Evolutionary conservation across 2,797 vertebrate genomes (phyloP).

Genomic region (Phrynocephalus vlangalii): DNA sequence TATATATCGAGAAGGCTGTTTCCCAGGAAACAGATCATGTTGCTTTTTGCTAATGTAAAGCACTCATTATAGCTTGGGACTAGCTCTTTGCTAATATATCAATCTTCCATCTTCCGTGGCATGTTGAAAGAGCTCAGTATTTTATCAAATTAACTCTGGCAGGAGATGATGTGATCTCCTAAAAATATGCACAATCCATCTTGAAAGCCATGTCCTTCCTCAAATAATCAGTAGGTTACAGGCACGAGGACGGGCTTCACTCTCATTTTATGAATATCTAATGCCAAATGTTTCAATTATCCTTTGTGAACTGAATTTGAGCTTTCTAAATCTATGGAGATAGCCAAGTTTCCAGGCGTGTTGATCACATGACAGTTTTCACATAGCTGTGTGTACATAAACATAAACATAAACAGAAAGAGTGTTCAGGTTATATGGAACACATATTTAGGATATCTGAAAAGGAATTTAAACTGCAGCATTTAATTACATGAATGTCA

Average conservation of each 20-base stretch:
- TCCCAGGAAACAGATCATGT: slow-evolving; percentile 38
- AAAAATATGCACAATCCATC: slow-evolving; percentile 30
- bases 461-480: background rate
- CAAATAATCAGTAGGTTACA: background rate
- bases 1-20: slow-evolving; percentile 33
- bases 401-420: background rate
- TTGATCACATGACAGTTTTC: background rate
- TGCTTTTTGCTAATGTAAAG: slow-evolving; percentile 13
- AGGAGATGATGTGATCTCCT: slow-evolving; percentile 35
- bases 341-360: background rate
- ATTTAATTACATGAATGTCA: background rate
- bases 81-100: slow-evolving; percentile 25
- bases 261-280: background rate
- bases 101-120: slow-evolving; percentile 21
- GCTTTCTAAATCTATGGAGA: background rate
- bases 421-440: background rate
- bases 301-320: background rate
- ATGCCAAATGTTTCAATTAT: background rate
- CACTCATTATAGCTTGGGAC: background rate
- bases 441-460: background rate
- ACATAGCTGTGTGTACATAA: background rate
- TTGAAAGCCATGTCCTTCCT: background rate
- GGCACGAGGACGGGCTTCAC: background rate
- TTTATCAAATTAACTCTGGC: slow-evolving; percentile 15
- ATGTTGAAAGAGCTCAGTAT: slow-evolving; percentile 15